Evolutionary conservation across 2,113 vertebrate genomes (phyloP).

Genomic region (Eidolon helvum): DNA sequence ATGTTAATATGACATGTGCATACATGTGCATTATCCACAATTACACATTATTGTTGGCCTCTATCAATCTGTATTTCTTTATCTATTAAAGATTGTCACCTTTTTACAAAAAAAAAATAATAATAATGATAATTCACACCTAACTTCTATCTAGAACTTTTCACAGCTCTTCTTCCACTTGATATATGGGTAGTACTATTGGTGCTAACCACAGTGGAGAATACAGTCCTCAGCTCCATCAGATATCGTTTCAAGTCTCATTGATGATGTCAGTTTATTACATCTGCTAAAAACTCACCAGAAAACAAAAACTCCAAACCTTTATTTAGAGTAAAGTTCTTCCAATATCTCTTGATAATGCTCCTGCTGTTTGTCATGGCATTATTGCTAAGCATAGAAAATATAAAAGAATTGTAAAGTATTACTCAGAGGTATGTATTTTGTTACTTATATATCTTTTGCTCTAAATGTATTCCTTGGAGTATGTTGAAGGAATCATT

Average conservation of each 20-base stretch:
- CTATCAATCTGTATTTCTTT: background rate
- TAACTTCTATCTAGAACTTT: background rate
- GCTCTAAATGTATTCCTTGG: background rate
- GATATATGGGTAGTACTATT: accelerated
- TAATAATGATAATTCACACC: background rate
- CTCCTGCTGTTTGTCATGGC: background rate
- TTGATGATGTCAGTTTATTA: background rate
- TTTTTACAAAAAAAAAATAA: no score
- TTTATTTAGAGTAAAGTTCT: background rate
- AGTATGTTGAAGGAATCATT: background rate
- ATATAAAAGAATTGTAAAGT: background rate
- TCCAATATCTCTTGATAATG: background rate
- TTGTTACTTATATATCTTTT: background rate
- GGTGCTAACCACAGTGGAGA: background rate
- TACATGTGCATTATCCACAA: background rate
- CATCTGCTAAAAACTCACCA: background rate
- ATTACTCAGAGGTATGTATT: background rate
- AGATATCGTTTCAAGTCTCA: background rate
- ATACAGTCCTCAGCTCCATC: background rate
- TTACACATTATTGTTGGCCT: background rate
- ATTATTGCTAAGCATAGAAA: background rate
- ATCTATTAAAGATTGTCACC: background rate
- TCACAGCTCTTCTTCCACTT: background rate
- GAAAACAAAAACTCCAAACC: background rate
- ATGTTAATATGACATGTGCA: background rate